Evolutionary conservation across 2,888 invertebrate genomes (phyloP), one percentile per base, ranked within the genome.

Genomic region (Smittia sp.): DNA sequence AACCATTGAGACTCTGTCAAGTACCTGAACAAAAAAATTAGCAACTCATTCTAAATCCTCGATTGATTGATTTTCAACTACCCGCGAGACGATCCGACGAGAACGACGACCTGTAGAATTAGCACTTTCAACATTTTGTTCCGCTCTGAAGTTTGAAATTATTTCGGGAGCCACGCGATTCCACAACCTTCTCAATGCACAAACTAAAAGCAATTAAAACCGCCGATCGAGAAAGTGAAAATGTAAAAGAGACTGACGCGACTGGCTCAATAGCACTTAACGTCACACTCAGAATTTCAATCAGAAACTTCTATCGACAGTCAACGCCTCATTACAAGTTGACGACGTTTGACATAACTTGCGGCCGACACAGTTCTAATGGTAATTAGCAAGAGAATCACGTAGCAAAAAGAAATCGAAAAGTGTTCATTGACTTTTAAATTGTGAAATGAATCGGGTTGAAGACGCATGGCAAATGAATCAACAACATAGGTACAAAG

Each of bases 121-220:
- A 62, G 11, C 9, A 54, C 18, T 32, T 58, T 58, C 24, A 15
- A 25, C 39, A 69, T 72, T 62, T 58, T 27, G n/a, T 20, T 58
- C 22, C 58, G 3, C 22, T 58, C 7, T 20, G 22, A 46, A n/a
- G 4, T 46, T 46, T 58, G 2, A 58, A 6, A 6, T 58, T 20
- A 58, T 18, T 20, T 58, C 22, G 22, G 22, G 18, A 7, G n/a
- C 58, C 20, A 13, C 1, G 1, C 6, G 7, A 27, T 11, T 3
- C 1, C 13, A 58, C 58, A 32, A 72, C 72, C 38, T 58, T 32
- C 58, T 39, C 25, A 27, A 13, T 62, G 62, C 72, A 62, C 62
- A 62, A 72, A 72, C 72, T 22, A 39, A 72, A 72, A 24, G 38
- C 62, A 39, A 72, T 72, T 72, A 62, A 72, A 72, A n/a, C 46